Percentiles rank a stretch among this genome's conserved stretches.
Evolutionary conservation across 2,797 vertebrate genomes (phyloP).

Genomic region (Columba guinea): DNA sequence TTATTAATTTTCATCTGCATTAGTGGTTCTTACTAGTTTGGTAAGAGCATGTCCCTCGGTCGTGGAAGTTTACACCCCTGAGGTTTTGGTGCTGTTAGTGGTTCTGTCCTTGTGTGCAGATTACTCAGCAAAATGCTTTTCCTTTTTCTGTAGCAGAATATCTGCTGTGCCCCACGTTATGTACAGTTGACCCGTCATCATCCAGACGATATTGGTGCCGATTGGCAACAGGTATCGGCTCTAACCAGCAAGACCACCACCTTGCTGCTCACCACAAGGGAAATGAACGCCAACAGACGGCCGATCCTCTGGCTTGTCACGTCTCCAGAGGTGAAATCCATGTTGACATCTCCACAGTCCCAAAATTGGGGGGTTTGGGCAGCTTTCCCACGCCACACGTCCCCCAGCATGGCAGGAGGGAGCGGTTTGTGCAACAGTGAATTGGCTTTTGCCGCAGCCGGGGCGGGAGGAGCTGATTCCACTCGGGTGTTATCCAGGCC

Average conservation of each 20-base stretch:
- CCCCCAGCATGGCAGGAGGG: not conserved
- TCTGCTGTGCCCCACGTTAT: not conserved
- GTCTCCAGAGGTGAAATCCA: not conserved
- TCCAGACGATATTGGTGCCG: not conserved
- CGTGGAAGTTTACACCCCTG: not conserved
- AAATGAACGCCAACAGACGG: fast-evolving
- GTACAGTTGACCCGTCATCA: not conserved
- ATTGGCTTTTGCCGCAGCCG: not conserved
- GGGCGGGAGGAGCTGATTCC: not conserved
- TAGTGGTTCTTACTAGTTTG: not conserved
- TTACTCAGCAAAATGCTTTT: not conserved
- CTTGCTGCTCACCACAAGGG: fast-evolving
- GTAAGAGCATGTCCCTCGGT: too few relatives aligned
- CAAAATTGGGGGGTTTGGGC: fast-evolving
- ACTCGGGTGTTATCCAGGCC: not conserved
- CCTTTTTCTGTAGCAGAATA: not conserved
- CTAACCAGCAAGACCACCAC: not conserved
- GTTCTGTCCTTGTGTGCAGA: not conserved
- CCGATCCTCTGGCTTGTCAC: fast-evolving
- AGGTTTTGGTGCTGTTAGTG: not conserved
- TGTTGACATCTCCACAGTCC: not conserved
- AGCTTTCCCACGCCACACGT: not conserved
- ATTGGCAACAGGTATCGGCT: not conserved
- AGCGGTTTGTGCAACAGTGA: fast-evolving
- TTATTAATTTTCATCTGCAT: not conserved